Evolutionary conservation across 1,140 invertebrate genomes (phyloP).

Genomic region (Panagrolaimus sp.): DNA sequence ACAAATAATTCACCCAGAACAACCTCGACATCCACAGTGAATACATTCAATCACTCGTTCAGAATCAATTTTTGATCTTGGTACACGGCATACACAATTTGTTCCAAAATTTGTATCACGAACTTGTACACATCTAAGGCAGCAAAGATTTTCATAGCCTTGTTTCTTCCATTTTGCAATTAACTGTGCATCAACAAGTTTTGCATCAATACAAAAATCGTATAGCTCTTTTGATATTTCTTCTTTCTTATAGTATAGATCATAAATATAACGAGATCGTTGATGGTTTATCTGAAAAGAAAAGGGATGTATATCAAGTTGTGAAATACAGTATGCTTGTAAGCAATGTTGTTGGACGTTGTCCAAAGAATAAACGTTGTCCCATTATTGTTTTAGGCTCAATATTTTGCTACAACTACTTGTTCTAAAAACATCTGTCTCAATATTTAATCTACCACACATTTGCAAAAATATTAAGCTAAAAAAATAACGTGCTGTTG

Average conservation of each 20-base stretch:
- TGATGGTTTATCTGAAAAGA: slow-evolving; percentile 89
- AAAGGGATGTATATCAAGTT: too few species aligned
- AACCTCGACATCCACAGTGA: slow-evolving; percentile 57
- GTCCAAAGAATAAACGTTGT: too few species aligned
- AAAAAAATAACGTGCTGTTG: too few species aligned
- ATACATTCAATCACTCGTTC: slow-evolving; percentile 58
- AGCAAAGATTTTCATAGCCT: slow-evolving; percentile 98
- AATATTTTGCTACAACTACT: too few species aligned
- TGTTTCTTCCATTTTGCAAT: slow-evolving; percentile 99
- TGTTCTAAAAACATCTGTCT: too few species aligned
- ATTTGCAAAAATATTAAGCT: too few species aligned
- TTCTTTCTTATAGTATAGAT: slow-evolving; percentile 89
- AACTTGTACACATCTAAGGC: slow-evolving; percentile 94
- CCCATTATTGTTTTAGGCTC: too few species aligned
- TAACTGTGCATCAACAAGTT: slow-evolving; percentile 90
- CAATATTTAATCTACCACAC: too few species aligned
- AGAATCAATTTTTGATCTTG: slow-evolving; percentile 58
- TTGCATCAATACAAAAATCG: slow-evolving; percentile 91
- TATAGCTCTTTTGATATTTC: slow-evolving; percentile 93
- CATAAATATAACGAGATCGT: slow-evolving; percentile 92
- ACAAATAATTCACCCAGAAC: slow-evolving; percentile 45
- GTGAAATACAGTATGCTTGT: too few species aligned
- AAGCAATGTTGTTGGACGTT: too few species aligned
- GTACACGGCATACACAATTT: slow-evolving; percentile 97
- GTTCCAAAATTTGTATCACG: slow-evolving; percentile 98